Evolutionary conservation across 2,113 vertebrate species (phyloP), one percentile per base, ranked within the genome.

Genomic region (Chrysemys picta): DNA sequence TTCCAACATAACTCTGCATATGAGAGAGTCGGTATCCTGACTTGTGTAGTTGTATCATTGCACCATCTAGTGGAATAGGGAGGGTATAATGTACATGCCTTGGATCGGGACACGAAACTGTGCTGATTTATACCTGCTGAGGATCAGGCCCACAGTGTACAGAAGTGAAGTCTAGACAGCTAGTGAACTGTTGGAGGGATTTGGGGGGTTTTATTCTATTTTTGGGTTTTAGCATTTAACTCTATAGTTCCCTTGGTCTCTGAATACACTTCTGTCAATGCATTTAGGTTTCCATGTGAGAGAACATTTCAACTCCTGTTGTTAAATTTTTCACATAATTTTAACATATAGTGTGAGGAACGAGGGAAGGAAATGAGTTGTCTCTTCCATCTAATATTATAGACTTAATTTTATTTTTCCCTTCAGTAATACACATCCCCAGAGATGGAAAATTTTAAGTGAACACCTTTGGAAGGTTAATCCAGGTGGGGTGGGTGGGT

Each of bases 51-150:
- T 88, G 96, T 31, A 31, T 93, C 53, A 24, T 56, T 69, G 86
- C 57, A 27, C 98, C 98, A 97, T 75, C 98, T 98, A 96, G 97
- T 93, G 98, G 97, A 47, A 52, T 29, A 2, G 31, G 6, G 12
- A 8, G 14, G 6, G 50, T 35, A 72, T n/a, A 42, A 16, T n/a
- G 16, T 31, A 24, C 6, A 1, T 22, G 1, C 8, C n/a, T 69
- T 5, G 17, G 38, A 11, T 22, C 10, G 45, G 2, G 0, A 75
- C 72, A 42, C 2, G 38, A 75, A 78, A 25, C 42, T 27, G 7
- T 13, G 75, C 75, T 16, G 11, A 27, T 53, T 72, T 72, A 62
- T 89, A 8, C 12, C 10, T 42, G 6, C 10, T 53, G 42, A 3
- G 2, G 21, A 16, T 10, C 72, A 72, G 47, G 22, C 57, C 79